These are phyloP conservation scores for Papilio elwesi DNA, from an alignment of 2,888 invertebrate species.

Conservation along the genomic window DNA sequence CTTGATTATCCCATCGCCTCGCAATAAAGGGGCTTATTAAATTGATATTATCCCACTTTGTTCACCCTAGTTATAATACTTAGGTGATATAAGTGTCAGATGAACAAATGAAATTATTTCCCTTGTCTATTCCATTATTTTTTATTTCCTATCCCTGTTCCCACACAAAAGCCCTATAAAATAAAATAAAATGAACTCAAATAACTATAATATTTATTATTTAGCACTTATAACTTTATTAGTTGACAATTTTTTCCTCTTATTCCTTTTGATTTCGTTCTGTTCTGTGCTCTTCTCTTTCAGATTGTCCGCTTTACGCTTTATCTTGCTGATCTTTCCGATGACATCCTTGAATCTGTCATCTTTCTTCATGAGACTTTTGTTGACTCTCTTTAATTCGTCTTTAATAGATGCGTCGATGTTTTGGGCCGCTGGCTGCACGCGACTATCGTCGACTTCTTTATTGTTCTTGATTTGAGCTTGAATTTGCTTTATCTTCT, in stretches of 20 bases:
- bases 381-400: conserved; percentile 72
- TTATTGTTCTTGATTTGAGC: conserved; percentile 59
- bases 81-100: too few relatives aligned
- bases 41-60: too few relatives aligned
- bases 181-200: background rate
- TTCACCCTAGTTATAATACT: too few relatives aligned
- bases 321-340: conserved; percentile 75
- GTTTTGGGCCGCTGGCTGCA: conserved; percentile 54
- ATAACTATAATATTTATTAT: background rate
- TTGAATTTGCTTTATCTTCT: conserved; percentile 69
- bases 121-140: too few relatives aligned
- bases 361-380: conserved; percentile 76
- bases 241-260: conserved; percentile 44
- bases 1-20: too few relatives aligned
- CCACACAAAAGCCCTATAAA: too few relatives aligned
- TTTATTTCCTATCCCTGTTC: too few relatives aligned
- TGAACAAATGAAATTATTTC: too few relatives aligned
- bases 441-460: conserved; percentile 49
- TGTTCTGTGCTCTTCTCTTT: conserved; percentile 49
- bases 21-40: too few relatives aligned
- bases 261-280: conserved; percentile 51
- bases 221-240: conserved; percentile 21
- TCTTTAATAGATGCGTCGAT: conserved; percentile 70
- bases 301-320: conserved; percentile 70
- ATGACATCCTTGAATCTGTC: conserved; percentile 77